Evolutionary conservation across 2,888 invertebrate species (phyloP).

Genomic region (Empis livida): DNA sequence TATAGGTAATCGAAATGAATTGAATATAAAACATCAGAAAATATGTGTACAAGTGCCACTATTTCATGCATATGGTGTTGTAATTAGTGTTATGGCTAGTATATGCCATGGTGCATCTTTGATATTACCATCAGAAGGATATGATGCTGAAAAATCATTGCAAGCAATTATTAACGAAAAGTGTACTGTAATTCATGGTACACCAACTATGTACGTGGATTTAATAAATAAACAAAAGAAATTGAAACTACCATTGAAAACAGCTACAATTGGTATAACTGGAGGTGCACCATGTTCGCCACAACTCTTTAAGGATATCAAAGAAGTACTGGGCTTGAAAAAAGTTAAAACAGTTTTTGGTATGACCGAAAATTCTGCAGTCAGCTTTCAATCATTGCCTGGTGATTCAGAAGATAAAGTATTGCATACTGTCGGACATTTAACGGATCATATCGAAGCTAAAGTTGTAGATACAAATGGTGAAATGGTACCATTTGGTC

Average conservation of each 20-base stretch:
- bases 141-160: conserved; percentile 45
- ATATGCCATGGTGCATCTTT: conserved; percentile 44
- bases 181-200: conserved; percentile 58
- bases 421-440: conserved; percentile 38
- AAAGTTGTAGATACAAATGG: conserved; percentile 44
- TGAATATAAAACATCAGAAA: conserved; percentile 26
- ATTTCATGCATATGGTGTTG: conserved; percentile 65
- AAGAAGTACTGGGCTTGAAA: conserved; percentile 32
- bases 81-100: conserved; percentile 41
- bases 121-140: conserved; percentile 42
- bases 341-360: conserved; percentile 41
- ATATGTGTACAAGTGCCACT: conserved; percentile 51
- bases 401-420: conserved; percentile 33
- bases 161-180: conserved; percentile 49
- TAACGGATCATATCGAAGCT: conserved; percentile 40
- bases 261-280: conserved; percentile 41
- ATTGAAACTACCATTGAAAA: conserved; percentile 34
- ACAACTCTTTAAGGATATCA: conserved; percentile 38
- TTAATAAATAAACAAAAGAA: conserved; percentile 40
- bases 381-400: conserved; percentile 36
- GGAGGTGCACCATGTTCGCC: conserved; percentile 58
- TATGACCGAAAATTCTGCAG: conserved; percentile 40
- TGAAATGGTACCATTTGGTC: conserved; percentile 45
- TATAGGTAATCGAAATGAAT: conserved; percentile 38
- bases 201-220: conserved; percentile 73